Evolutionary conservation across 2,113 vertebrate genomes (phyloP).

Genomic region (Haplotaxodon microlepis): DNA sequence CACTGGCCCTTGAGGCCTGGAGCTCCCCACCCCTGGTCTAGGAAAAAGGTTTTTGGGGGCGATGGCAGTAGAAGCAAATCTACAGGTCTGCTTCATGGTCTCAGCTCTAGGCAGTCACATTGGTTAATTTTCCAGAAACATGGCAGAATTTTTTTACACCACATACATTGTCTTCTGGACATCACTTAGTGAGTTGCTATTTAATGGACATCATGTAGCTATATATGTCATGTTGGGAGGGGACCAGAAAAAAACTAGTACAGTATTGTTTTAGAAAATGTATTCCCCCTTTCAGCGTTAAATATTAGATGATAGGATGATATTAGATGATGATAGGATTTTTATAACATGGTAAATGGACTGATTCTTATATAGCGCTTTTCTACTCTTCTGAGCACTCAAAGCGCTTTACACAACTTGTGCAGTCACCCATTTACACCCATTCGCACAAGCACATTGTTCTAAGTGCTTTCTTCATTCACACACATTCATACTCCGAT

Average conservation of each 20-base stretch:
- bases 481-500: not conserved
- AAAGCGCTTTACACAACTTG: not conserved
- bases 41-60: not conserved
- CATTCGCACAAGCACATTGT: not conserved
- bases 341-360: not conserved
- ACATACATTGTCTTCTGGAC: not conserved
- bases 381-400: not conserved
- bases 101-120: rapidly evolving
- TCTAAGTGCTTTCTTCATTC: not conserved
- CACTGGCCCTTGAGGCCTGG: not conserved
- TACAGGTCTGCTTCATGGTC: not conserved
- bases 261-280: not conserved
- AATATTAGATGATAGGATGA: not conserved
- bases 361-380: not conserved
- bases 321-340: not conserved
- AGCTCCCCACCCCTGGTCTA: rapidly evolving
- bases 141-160: not conserved
- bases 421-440: rapidly evolving
- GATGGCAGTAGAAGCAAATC: not conserved
- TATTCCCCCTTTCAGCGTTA: not conserved
- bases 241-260: rapidly evolving
- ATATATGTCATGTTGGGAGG: not conserved
- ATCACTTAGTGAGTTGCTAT: not conserved
- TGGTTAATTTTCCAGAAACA: rapidly evolving
- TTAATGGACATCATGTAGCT: not conserved